Base-by-base conservation (phyloP, 2,888 invertebrate species). In the Tinea pellionella region DNA sequence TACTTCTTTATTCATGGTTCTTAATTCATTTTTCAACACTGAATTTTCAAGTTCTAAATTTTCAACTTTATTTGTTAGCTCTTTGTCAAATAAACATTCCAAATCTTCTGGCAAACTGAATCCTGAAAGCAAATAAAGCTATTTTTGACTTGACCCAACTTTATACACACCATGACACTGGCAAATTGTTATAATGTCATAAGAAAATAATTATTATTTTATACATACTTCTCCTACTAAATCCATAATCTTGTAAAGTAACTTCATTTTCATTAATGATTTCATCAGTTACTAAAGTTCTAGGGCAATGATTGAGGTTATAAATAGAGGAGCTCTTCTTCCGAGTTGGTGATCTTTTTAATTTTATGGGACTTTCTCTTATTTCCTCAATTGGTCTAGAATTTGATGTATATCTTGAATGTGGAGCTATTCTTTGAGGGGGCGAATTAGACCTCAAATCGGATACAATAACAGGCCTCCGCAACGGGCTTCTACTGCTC, bases 11-110 rank as follows among this genome's bases (percentile, higher is more conserved):
- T 84, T 82, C 68, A 82, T 71, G 0, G 83, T 80, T 68, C 80
- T 81, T 2, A 85, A 72, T 69, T 87, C 86, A 69, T 83, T 86
- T 69, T 80, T 85, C 63, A 86, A 67, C 82, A 86, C 82, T 2
- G 77, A 75, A 72, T 87, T 87, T 67, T 86, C 86, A 11, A 85
- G 73, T 67, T 82, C 82, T 61, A 84, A 71, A 66, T 82, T 80
- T 70, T 85, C 78, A 71, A 82, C 65, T 61, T 69, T 78, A 60
- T 74, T 72, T 19, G 71, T 67, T 61, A 73, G 68, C 18, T 69
- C 71, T 41, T 74, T 71, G 30, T 64, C 42, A 24, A 59, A 13
- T 2, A 24, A 9, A 12, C 43, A 1, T 64, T 79, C 76, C 41
- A 79, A 63, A 58, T 83, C 80, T 16, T 70, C 61, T 41, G 85